Base-by-base conservation (phyloP, 2,888 invertebrate species). In the Chorisops tibialis region DNA sequence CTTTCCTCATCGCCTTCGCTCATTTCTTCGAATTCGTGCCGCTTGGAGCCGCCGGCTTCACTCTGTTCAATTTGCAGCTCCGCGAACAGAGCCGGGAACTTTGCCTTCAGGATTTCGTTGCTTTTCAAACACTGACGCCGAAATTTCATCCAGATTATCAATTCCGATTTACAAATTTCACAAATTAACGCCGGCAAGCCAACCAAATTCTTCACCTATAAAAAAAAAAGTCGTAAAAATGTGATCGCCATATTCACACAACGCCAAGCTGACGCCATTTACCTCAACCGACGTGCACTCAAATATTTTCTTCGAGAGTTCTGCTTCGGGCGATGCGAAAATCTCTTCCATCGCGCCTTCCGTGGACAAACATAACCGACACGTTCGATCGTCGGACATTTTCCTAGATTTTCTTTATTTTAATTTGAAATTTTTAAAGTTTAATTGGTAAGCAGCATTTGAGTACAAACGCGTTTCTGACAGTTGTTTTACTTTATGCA, bases 141-240 rank as follows among this genome's bases (percentile, higher is more conserved):
- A 49, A 66, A 66, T 49, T 63, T 61, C 21, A 41, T 21, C 41
- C 63, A 63, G 11, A 64, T 66, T 22, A 64, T 62, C 9, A 66
- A 39, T 41, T 66, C 63, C 4, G 66, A 66, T 63, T 66, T 66
- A 48, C 66, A 66, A n/a, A 64, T 61, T 52, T 66, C 66, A 38
- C 66, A 66, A 12, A 66, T 64, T 14, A 43, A 50, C 1, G 30
- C 35, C 9, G 66, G 66, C n/a, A 66, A 49, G 7, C 56, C 63
- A 12, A 43, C 22, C 5, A 22, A 14, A 19, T 58, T 41, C 18
- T 45, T 38, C 12, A 63, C 11, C 63, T 63, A 24, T 4, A 59
- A 59, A 6, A 58, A 37, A 50, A 37, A n/a, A 19, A 19, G 24
- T 5, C n/a, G 9, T 12, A 48, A 16, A 18, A 21, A 21, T 18